Evolutionary conservation across 2,888 invertebrate species (phyloP), one percentile per base, ranked within the genome.

Genomic region (Furcula furcula): DNA sequence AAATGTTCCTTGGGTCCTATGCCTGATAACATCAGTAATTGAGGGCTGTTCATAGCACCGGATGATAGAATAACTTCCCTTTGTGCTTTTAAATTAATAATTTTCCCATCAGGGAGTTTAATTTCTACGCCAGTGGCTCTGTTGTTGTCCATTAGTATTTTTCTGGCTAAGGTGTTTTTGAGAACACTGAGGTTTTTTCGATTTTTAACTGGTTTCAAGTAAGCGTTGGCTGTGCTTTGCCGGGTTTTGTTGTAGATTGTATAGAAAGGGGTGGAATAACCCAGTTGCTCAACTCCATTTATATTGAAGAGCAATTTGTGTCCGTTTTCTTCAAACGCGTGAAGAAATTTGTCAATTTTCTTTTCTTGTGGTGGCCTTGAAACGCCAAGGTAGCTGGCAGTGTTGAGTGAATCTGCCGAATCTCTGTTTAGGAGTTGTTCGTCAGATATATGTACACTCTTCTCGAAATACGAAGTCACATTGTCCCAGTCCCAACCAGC

Each of bases 11-110:
- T 59, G 1, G 75, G 72, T 5, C 81, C 81, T 11, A 81, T 57
- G 1, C 81, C 80, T 2, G 80, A 81, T 4, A 76, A 36, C 77
- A 81, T 78, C 4, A 81, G 40, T 4, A 81, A 23, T 31, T 78
- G 65, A 0, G 81, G 80, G 29, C 64, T 69, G 21, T 65, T 76
- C 1, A 79, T 45, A 7, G 71, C 49, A 2, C 80, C 80, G 5
- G 77, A 74, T 7, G 77, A 79, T 29, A 81, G 16, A 13, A 81
- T 59, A 0, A 79, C 54, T 59, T 81, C 81, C 32, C 64, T 67
- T 1, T 11, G 54, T 7, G 66, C 63, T 3, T 28, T 45, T 0
- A 76, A 6, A 2, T 20, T 49, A 14, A 60, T 44, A 6, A 59
- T 20, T 14, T 40, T 29, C 7, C 54, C 54, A 30, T 43, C 46